Conservation (phyloP, 2,888 invertebrate species). For the Epirrhoe alternata region DNA sequence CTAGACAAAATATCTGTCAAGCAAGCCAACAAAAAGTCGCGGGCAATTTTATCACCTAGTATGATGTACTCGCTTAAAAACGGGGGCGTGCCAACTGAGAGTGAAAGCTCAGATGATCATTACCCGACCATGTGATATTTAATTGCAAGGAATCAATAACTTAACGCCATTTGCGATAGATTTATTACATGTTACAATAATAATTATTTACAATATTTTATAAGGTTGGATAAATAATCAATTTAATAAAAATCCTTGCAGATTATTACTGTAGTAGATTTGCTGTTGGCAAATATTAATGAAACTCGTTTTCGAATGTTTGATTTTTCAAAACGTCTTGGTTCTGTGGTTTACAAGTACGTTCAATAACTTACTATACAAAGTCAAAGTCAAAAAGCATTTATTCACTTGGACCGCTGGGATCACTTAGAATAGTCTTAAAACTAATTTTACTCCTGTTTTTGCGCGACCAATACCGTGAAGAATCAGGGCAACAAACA, state of each 20-base stretch:
- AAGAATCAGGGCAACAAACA: no score
- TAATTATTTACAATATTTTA: neutral
- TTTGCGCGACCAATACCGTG: no score
- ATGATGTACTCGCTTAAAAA: constrained; percentile 33
- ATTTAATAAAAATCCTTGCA: neutral
- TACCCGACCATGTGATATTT: constrained; percentile 58
- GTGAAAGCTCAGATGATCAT: constrained; percentile 75
- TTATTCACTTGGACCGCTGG: no score
- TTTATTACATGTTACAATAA: constrained; percentile 7
- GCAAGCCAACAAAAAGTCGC: neutral
- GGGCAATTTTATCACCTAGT: constrained; percentile 27
- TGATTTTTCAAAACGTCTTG: no score
- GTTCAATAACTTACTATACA: no score
- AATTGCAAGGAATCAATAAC: constrained; percentile 59
- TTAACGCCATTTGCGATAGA: constrained; percentile 35
- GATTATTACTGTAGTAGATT: no score
- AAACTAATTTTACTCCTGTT: no score
- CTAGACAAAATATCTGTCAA: neutral
- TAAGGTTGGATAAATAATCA: neutral
- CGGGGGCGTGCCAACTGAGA: constrained; percentile 56
- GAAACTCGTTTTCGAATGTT: no score
- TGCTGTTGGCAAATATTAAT: no score
- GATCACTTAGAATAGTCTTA: no score
- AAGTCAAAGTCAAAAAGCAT: no score
- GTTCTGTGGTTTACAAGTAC: no score